Base-by-base conservation (phyloP, 2,113 vertebrate genomes). In the Centropus bengalensis region DNA sequence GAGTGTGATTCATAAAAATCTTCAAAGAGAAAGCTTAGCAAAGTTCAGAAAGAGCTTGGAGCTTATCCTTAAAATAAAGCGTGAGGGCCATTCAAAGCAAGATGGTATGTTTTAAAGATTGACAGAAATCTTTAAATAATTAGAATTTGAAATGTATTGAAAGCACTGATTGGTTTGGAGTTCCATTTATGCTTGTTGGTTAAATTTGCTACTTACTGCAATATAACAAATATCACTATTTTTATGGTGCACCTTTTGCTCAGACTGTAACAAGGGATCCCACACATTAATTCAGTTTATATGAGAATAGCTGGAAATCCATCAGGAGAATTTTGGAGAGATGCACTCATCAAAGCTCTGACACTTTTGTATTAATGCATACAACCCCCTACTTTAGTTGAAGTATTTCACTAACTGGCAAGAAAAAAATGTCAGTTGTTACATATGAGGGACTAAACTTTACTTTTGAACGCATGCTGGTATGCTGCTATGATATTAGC, bases 131-230 rank as follows among this genome's bases (percentile, higher is more conserved):
- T 82, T 89, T 8, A 71, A 47, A n/a, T 10, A 88, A 63, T 67
- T 75, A 44, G 3, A 38, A 33, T 83, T 92, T 88, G 18, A 83
- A 82, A 63, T 52, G 44, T 92, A 71, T 91, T 93, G 77, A 62
- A 91, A 88, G 8, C 60, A 95, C 3, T 15, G 12, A 52, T 85
- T 82, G 6, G 20, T 64, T 74, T 40, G 64, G 66, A 70, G 56
- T 92, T 54, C 64, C 21, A 83, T 92, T 94, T 74, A 89, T 20
- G 42, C 4, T 94, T 84, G 54, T 66, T 69, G 20, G 9, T 44
- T 74, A 22, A 44, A 91, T 88, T 96, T 69, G 80, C 47, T 91
- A 93, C 82, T 84, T 90, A 62, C 12, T 40, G 68, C 44, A 93
- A 92, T 71, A 68, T 24, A 93, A 12, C 0, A 12, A 82, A 74